A percentile compares a stretch with the other conserved stretches of the same genome.
Evolutionary conservation across 2,113 vertebrate species (phyloP).

Genomic region (Panthera tigris): DNA sequence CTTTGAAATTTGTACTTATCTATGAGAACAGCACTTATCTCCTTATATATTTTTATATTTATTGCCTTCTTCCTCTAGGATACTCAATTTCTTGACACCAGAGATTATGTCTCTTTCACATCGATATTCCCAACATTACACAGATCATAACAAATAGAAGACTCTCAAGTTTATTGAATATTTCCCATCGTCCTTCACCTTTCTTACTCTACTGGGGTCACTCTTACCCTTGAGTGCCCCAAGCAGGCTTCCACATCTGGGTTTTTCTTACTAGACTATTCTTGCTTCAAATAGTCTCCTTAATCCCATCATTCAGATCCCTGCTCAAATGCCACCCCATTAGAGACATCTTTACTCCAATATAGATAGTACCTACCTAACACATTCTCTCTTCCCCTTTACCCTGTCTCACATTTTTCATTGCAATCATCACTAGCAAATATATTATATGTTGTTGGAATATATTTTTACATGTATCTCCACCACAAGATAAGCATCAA

Average conservation of each 20-base stretch:
- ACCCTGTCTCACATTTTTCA: background rate
- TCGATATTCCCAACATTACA: background rate
- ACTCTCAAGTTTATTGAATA: background rate
- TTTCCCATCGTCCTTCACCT: background rate
- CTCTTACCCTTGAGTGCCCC: background rate
- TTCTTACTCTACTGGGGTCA: background rate
- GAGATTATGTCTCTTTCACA: background rate
- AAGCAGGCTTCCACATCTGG: background rate
- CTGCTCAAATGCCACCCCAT: background rate
- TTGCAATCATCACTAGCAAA: background rate
- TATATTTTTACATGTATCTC: slow-evolving; percentile 13
- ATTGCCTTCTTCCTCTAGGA: background rate
- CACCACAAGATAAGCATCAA: background rate
- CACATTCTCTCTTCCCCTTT: background rate
- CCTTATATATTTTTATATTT: background rate
- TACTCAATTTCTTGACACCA: background rate
- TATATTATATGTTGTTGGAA: background rate
- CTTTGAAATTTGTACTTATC: background rate
- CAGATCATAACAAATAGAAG: background rate
- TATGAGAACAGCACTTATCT: background rate
- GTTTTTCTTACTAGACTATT: background rate
- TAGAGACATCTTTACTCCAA: background rate
- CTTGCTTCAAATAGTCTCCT: background rate
- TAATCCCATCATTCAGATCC: background rate
- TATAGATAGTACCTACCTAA: background rate